These are phyloP conservation scores for Peucedramus taeniatus DNA, from an alignment of 2,113 vertebrate genomes.

Conservation along the genomic window DNA sequence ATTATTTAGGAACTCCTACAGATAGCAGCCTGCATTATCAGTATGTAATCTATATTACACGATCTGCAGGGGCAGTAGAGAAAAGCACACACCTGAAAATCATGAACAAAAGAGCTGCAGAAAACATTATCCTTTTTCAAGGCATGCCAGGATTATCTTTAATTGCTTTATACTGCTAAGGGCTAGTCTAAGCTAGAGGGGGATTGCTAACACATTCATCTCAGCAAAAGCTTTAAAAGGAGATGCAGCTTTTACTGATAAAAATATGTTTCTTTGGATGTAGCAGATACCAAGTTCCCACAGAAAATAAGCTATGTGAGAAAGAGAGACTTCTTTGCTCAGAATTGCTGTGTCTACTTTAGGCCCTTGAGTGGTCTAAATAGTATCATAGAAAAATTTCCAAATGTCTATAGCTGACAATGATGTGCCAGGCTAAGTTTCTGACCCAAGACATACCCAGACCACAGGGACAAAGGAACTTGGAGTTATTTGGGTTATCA, in stretches of 20 bases:
- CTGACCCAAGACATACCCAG: not conserved
- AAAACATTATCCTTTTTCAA: constrained; percentile 36
- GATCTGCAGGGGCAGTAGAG: not conserved
- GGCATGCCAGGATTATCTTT: constrained; percentile 5
- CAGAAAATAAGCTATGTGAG: not conserved
- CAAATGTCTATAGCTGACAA: not conserved
- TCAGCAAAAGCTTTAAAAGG: not conserved
- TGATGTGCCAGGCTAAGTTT: not conserved
- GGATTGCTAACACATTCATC: not conserved
- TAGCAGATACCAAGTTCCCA: not conserved
- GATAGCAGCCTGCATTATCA: constrained; percentile 25
- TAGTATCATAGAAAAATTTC: not conserved
- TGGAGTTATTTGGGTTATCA: not conserved
- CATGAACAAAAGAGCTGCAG: not conserved
- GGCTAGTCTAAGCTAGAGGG: not conserved
- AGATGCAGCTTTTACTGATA: not conserved
- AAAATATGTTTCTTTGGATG: not conserved
- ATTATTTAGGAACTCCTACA: constrained; percentile 42
- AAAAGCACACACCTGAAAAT: constrained; percentile 13
- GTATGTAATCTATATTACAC: constrained; percentile 7
- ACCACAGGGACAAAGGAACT: not conserved
- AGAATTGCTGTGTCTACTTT: not conserved
- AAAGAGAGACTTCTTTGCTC: not conserved
- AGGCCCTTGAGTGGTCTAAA: not conserved
- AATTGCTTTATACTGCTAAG: constrained; percentile 19